A percentile compares a stretch with the other conserved stretches of the same genome.
Evolutionary conservation across 2,797 vertebrate genomes (phyloP).

Genomic region (Eleutherodactylus coqui): DNA sequence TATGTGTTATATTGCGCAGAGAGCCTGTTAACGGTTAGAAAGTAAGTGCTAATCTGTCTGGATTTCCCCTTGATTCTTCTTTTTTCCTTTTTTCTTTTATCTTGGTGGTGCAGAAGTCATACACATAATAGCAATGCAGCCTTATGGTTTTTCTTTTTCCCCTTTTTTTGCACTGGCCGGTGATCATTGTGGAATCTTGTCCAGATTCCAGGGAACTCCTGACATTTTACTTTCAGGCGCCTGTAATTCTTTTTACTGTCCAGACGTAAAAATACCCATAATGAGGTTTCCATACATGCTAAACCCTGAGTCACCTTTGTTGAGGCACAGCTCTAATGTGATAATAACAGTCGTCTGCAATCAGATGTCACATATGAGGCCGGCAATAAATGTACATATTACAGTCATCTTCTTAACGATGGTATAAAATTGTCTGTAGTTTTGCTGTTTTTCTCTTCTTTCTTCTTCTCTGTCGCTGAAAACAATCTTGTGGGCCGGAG

Average conservation of each 20-base stretch:
- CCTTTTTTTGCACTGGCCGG: neutral
- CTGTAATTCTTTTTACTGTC: slow-evolving; percentile 45
- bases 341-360: neutral
- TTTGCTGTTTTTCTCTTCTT: neutral
- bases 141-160: neutral
- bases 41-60: slow-evolving; percentile 26
- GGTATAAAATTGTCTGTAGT: too few relatives aligned
- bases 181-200: slow-evolving; percentile 23
- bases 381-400: neutral
- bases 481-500: neutral
- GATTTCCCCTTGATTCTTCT: neutral
- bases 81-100: slow-evolving; percentile 3
- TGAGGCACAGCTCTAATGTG: slow-evolving; percentile 17
- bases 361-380: neutral
- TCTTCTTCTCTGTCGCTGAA: neutral
- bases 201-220: slow-evolving; percentile 10
- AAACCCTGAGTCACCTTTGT: slow-evolving; percentile 13
- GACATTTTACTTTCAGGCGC: neutral
- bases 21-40: neutral
- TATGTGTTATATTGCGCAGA: neutral
- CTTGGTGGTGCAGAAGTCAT: neutral
- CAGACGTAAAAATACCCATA: slow-evolving; percentile 33
- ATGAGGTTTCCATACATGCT: slow-evolving; percentile 38
- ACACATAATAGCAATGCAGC: neutral
- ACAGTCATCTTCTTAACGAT: neutral